Conservation (phyloP, 2,797 vertebrate genomes). For the Valencia hispanica region DNA sequence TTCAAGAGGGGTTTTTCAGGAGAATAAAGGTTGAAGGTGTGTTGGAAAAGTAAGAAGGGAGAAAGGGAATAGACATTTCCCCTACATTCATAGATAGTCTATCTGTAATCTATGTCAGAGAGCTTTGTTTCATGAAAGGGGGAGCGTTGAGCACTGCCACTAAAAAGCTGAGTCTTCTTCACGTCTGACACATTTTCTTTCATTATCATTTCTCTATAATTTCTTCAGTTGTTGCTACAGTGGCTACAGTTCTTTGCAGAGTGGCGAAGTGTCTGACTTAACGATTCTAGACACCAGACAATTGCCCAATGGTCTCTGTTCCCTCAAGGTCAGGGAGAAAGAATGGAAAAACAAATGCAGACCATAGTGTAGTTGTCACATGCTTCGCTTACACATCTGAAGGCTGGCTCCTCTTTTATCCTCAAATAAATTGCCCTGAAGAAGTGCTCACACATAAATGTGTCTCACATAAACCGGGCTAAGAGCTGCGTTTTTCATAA, state of each 20-base stretch:
- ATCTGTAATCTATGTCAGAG: conserved; percentile 62
- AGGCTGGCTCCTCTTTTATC: conserved; percentile 72
- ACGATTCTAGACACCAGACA: conserved; percentile 76
- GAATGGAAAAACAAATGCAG: conserved; percentile 79
- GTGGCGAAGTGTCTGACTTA: conserved; percentile 74
- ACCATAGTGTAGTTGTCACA: conserved; percentile 78
- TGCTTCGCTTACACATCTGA: conserved; percentile 72
- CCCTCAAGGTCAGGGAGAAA: conserved; percentile 74
- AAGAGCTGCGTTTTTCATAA: conserved; percentile 69
- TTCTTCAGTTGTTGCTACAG: conserved; percentile 68
- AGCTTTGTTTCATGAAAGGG: conserved; percentile 72
- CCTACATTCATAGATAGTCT: conserved; percentile 71
- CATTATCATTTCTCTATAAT: conserved; percentile 75
- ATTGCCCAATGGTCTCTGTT: conserved; percentile 71
- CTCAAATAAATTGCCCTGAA: conserved; percentile 76
- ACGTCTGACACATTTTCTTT: conserved; percentile 78
- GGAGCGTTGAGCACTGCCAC: conserved; percentile 74
- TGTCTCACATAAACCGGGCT: conserved; percentile 60
- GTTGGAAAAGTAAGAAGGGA: conserved; percentile 28
- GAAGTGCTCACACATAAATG: conserved; percentile 72
- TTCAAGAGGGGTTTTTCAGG: conserved; percentile 45
- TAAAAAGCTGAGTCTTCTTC: conserved; percentile 73
- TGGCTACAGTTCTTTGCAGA: conserved; percentile 60
- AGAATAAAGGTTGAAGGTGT: conserved; percentile 37
- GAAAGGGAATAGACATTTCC: conserved; percentile 61